Base-by-base conservation (phyloP, 2,888 invertebrate species). In the Agrotis puta region DNA sequence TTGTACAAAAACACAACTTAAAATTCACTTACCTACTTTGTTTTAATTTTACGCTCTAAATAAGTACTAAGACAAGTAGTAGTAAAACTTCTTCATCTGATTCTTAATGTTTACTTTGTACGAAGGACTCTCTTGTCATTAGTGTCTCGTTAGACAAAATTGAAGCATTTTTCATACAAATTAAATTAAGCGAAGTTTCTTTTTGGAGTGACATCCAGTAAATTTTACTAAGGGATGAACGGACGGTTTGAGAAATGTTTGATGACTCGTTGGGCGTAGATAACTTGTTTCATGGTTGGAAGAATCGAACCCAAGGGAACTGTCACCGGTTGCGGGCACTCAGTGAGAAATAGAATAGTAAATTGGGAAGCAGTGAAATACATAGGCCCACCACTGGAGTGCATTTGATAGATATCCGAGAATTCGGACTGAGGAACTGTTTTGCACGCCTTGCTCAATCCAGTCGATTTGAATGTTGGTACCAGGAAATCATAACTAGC, bases 281-380 rank as follows among this genome's bases (percentile, higher is more conserved):
- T 70, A 86, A 83, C 86, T 87, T 85, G 84, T 89, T 89, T 87
- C 85, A 87, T 81, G 88, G 85, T 83, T 68, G 79, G 53, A 43
- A 64, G 16, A n/a, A n/a, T 16, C 18, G 11, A 9, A 48, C 53
- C 20, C 45, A 14, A 20, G 63, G 50, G 54, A 67, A 9, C n/a
- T 47, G 47, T 53, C 33, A 24, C 24, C 20, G 45, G 45, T 61
- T 43, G 39, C 22, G 4, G 57, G 51, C 33, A 58, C 45, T 74
- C 14, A 74, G 74, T 54, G 67, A 74, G 51, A 47, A 65, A 73
- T 62, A 58, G 24, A 33, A 66, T 43, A 54, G 53, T 67, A 22
- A 56, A 63, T 74, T 67, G n/a, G 48, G n/a, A 56, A 59, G 56
- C 47, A 39, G 39, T 50, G 24, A 20, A 62, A 57, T 50, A 63